Conservation (phyloP, 2,113 vertebrate genomes). For the Zapornia atra region DNA sequence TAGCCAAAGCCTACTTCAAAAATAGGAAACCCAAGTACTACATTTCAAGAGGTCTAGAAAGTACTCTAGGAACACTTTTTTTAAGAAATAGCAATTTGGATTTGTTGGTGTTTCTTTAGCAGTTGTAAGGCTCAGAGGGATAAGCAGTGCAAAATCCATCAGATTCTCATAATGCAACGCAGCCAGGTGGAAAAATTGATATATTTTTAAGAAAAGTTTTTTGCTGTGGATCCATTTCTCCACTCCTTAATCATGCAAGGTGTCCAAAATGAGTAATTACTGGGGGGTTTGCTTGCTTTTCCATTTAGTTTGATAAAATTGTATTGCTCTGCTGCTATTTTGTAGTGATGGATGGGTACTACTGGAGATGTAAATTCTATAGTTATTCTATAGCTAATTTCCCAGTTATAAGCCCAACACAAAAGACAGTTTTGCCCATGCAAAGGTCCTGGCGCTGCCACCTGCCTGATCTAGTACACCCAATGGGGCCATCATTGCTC, state of each 20-base stretch:
- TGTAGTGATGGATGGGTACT: not conserved
- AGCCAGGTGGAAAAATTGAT: not conserved
- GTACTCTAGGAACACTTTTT: not conserved
- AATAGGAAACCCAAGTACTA: not conserved
- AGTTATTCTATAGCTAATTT: not conserved
- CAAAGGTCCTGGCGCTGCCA: not conserved
- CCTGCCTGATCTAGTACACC: no score
- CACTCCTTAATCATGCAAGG: not conserved
- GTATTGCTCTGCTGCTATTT: not conserved
- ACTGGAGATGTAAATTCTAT: not conserved
- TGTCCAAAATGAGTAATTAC: conserved; percentile 7
- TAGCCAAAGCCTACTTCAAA: not conserved
- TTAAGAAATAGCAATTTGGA: not conserved
- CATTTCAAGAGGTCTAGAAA: not conserved
- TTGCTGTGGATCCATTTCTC: not conserved
- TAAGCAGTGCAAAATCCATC: not conserved
- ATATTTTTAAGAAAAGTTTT: not conserved
- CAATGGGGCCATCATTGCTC: not conserved
- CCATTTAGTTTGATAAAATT: not conserved
- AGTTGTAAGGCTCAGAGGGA: not conserved
- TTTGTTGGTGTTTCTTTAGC: not conserved
- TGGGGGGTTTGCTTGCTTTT: not conserved
- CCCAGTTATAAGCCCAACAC: not conserved
- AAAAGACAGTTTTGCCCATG: not conserved
- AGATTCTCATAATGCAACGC: not conserved